Evolutionary conservation across 2,888 invertebrate genomes (phyloP), one percentile per base, ranked within the genome.

Genomic region (Scaptomyza cyrtandrae): DNA sequence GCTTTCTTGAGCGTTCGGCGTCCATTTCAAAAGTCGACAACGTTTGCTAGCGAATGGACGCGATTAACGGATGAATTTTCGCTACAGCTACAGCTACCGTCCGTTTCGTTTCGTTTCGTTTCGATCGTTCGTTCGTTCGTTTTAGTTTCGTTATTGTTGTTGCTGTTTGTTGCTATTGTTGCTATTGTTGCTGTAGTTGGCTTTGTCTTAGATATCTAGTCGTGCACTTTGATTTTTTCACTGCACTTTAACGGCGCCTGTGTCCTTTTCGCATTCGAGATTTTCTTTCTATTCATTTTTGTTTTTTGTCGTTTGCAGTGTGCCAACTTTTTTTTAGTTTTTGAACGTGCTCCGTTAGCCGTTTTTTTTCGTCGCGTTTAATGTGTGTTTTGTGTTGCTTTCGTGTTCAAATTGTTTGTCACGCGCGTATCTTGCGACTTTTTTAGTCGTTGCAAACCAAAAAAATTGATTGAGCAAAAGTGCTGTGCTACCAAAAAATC

Each of bases 41-140:
- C 90, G 86, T 90, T 90, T 90, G 90, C 89, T 90, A 86, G 89
- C 88, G 91, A 90, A 86, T 90, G 91, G 91, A 91, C 90, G 91
- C 88, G 87, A 88, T 90, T 90, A 88, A 83, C 90, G 90, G 89
- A 89, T 82, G 80, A 88, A 78, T 44, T 75, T 49, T 50, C 49
- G 60, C 49, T 44, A 59, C 31, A 41, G 54, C 49, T 49, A 58
- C 31, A 41, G 54, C 49, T 49, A 58, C 31, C 54, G 54, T 52
- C 41, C 52, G 35, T 10, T 48, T 46, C 14, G 41, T 58, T 24
- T 53, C 31, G 19, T 19, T 19, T 19, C 19, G 19, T 19, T 19
- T 19, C 2, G 19, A 19, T 19, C 19, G 31, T 49, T 53, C 24
- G 44, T 24, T 19, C 19, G 31, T 49, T 53, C 24, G 44, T 24